Conservation (phyloP, 2,113 vertebrate genomes). For the Coreoperca whiteheadi region DNA sequence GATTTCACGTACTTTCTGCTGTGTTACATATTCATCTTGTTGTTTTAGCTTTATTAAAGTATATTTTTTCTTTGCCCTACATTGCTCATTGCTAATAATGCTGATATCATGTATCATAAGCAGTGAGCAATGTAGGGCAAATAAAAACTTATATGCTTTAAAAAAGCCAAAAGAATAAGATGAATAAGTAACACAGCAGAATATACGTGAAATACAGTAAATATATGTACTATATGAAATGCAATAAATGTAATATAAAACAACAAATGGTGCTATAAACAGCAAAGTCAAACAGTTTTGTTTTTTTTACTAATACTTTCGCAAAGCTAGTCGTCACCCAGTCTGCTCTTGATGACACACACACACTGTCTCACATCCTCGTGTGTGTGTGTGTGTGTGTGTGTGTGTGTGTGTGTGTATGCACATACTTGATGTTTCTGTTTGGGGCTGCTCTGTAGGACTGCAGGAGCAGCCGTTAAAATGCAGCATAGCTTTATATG, state of each 20-base stretch:
- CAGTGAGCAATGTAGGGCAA: too few species aligned
- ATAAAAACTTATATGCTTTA: neutral
- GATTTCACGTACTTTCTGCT: too few species aligned
- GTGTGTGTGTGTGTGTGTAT: neutral
- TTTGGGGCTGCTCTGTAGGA: too few species aligned
- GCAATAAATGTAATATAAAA: neutral
- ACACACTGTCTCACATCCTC: neutral
- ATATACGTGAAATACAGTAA: neutral
- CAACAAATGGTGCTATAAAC: neutral
- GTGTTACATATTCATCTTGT: too few species aligned
- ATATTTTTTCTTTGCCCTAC: too few species aligned
- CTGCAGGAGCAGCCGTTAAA: slow-evolving; percentile 12
- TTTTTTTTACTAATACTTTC: too few species aligned
- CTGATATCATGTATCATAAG: too few species aligned
- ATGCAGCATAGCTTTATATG: neutral
- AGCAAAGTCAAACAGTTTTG: neutral
- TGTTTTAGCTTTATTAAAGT: too few species aligned
- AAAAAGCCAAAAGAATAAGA: neutral
- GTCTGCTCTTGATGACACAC: neutral
- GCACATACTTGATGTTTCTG: neutral
- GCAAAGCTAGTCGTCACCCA: neutral
- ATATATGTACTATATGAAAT: too few species aligned
- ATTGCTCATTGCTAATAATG: too few species aligned
- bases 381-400: neutral
- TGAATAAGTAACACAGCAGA: neutral